These are phyloP conservation scores for Glyptemys insculpta DNA, from an alignment of 2,797 vertebrate genomes.

Conservation along the genomic window DNA sequence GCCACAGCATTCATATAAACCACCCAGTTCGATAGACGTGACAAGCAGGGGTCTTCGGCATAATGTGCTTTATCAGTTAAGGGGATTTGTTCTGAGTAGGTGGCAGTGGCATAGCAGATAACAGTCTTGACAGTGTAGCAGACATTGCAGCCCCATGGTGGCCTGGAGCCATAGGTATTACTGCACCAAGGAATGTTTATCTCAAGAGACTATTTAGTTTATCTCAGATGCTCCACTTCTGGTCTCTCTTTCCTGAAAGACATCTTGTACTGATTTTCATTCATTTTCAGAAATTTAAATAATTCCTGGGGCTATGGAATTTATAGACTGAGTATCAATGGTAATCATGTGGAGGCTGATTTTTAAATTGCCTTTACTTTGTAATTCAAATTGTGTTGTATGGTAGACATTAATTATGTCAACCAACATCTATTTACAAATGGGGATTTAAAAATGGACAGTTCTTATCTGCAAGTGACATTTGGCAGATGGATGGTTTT, in stretches of 20 bases:
- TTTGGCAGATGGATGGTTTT: constrained; percentile 82
- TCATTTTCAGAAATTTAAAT: constrained; percentile 75
- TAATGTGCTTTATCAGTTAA: constrained; percentile 64
- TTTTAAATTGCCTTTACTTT: constrained; percentile 76
- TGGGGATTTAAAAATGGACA: constrained; percentile 66
- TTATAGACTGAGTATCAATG: constrained; percentile 62
- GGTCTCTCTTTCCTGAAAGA: constrained; percentile 59
- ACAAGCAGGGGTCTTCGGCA: constrained; percentile 40
- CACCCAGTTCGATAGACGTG: constrained; percentile 56
- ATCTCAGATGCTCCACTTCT: constrained; percentile 71
- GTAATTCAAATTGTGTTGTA: constrained; percentile 79
- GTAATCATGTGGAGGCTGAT: constrained; percentile 69
- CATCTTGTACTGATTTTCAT: constrained; percentile 76
- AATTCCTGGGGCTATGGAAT: constrained; percentile 69
- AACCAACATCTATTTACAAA: constrained; percentile 80
- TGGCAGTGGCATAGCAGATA: constrained; percentile 62
- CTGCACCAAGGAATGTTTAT: constrained; percentile 75
- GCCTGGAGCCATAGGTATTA: constrained; percentile 76
- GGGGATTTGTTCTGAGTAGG: constrained; percentile 71
- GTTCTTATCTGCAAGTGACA: constrained; percentile 81
- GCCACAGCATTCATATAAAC: background rate
- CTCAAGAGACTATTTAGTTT: constrained; percentile 79
- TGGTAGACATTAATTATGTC: constrained; percentile 81
- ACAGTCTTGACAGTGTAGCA: constrained; percentile 31
- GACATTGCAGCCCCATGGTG: constrained; percentile 37